Conservation (phyloP, 2,888 invertebrate species). For the Amiota mariae region DNA sequence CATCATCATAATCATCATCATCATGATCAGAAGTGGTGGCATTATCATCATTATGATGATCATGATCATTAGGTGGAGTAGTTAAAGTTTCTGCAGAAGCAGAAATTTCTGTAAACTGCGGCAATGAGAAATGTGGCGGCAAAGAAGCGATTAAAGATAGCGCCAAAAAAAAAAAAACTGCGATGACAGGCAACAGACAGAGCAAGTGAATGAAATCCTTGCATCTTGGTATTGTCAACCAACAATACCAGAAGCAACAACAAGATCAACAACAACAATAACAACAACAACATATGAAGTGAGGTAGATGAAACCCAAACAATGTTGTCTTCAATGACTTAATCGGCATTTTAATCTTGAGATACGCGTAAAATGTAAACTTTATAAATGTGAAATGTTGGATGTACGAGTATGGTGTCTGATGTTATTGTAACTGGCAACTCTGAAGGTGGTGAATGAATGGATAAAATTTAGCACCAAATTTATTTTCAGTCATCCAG, state of each 20-base stretch:
- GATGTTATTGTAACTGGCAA: too few relatives aligned
- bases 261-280: background rate
- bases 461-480: background rate
- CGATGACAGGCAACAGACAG: conserved; percentile 7
- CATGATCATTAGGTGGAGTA: background rate
- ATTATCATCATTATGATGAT: background rate
- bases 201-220: conserved; percentile 37
- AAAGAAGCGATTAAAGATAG: conserved; percentile 34
- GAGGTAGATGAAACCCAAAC: conserved; percentile 32
- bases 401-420: too few relatives aligned
- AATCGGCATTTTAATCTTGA: conserved; percentile 51
- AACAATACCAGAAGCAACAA: background rate
- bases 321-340: conserved; percentile 53
- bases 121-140: conserved; percentile 37
- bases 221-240: conserved; percentile 27
- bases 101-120: background rate
- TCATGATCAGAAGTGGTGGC: background rate
- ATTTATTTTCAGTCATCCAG: conserved; percentile 16
- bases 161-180: conserved; percentile 20
- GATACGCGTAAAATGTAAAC: conserved; percentile 48
- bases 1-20: background rate
- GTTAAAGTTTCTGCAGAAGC: conserved; percentile 12
- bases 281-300: conserved; percentile 12
- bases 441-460: background rate
- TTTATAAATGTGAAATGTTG: conserved; percentile 45